phyloP scores from a whole-genome alignment of 2,797 vertebrate species.

The Cossypha caffra region DNA sequence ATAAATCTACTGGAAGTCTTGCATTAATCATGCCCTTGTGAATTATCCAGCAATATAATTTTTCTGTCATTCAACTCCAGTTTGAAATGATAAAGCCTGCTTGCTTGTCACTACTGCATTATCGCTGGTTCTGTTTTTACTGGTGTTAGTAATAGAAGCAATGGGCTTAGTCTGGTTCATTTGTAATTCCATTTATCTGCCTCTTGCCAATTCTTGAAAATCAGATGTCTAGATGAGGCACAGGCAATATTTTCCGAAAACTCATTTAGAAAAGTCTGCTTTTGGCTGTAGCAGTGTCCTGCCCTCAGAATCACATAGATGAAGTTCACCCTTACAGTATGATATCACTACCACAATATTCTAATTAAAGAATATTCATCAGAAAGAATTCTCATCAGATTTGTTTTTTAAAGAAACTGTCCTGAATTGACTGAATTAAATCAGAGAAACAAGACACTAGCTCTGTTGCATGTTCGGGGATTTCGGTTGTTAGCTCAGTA shows the following conservation, averaged over 20 bases:
- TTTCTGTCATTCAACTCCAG: conserved; percentile 30
- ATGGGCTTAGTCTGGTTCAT: conserved; percentile 40
- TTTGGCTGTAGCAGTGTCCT: not conserved
- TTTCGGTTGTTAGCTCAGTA: not conserved
- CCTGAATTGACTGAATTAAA: not conserved
- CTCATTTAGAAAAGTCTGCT: not conserved
- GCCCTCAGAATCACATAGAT: not conserved
- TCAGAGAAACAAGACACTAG: not conserved
- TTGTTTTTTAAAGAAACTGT: not conserved
- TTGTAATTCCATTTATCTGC: conserved; percentile 37
- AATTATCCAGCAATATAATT: conserved; percentile 52
- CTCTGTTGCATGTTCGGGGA: not conserved
- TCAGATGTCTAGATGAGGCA: not conserved
- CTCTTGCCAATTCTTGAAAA: not conserved
- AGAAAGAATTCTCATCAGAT: not conserved
- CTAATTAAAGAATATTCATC: not conserved
- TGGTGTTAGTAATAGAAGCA: conserved; percentile 24
- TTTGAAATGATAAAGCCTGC: conserved; percentile 14
- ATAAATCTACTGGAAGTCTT: not conserved
- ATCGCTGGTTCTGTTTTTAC: conserved; percentile 54
- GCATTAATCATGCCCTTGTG: not conserved
- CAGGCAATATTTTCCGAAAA: not conserved
- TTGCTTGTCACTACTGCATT: conserved; percentile 15
- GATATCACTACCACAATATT: not conserved
- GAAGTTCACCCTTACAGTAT: not conserved